phyloP scores from a whole-genome alignment of 2,113 vertebrate species.

The Nothobranchius kuhntae region DNA sequence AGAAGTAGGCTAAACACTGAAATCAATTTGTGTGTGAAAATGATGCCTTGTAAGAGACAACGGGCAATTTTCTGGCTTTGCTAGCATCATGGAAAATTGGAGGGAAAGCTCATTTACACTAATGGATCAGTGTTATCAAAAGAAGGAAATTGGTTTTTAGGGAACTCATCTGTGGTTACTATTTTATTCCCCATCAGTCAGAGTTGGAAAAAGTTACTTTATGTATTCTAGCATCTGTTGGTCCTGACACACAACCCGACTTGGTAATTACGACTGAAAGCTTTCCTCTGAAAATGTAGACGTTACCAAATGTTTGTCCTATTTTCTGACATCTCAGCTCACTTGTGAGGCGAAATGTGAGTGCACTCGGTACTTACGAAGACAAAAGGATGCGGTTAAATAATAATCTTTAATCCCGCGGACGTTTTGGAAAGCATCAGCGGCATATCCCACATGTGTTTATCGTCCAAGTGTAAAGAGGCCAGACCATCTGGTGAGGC shows the following conservation, averaged over 20 bases:
- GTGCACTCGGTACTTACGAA: slow-evolving; percentile 8
- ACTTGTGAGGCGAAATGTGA: slow-evolving; percentile 14
- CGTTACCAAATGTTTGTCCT: background rate
- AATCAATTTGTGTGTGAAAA: background rate
- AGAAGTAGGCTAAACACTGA: slow-evolving; percentile 1
- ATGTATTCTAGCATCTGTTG: background rate
- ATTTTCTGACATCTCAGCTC: background rate
- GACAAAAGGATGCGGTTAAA: slow-evolving; percentile 48
- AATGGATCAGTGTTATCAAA: background rate
- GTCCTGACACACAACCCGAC: background rate
- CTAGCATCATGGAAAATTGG: background rate
- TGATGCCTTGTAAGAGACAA: slow-evolving; percentile 21
- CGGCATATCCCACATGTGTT: slow-evolving; percentile 3
- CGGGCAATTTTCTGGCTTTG: slow-evolving; percentile 21
- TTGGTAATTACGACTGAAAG: background rate
- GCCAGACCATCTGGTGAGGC: slow-evolving; percentile 24
- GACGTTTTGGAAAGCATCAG: slow-evolving; percentile 47
- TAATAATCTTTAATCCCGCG: slow-evolving; percentile 43
- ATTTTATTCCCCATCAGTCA: background rate
- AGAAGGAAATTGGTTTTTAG: background rate
- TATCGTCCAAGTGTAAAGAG: background rate
- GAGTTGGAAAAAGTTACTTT: background rate
- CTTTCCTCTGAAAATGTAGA: slow-evolving; percentile 5
- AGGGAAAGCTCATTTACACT: background rate
- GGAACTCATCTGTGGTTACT: background rate